These are phyloP conservation scores for Taxidea taxus DNA, from an alignment of 2,113 vertebrate genomes.

Conservation along the genomic window DNA sequence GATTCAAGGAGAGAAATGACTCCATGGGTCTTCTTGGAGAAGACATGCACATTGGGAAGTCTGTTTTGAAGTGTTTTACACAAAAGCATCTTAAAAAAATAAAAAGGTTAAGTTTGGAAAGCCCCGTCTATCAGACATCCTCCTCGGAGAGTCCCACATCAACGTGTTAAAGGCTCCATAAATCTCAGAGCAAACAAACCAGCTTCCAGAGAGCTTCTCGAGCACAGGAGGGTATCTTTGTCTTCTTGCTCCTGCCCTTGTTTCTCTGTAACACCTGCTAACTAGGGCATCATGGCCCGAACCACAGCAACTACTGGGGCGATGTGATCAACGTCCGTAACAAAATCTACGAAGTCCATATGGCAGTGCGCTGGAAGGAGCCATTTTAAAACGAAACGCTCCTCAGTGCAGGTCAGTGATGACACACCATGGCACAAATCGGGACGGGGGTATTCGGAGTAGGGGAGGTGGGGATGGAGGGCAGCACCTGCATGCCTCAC, in stretches of 20 bases:
- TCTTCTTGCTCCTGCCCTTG: not conserved
- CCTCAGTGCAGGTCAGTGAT: rapidly evolving
- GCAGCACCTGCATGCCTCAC: not conserved
- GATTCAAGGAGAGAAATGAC: not conserved
- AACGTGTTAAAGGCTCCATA: not conserved
- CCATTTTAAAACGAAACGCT: not conserved
- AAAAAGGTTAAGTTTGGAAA: not conserved
- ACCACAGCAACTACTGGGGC: rapidly evolving
- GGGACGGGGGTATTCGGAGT: rapidly evolving
- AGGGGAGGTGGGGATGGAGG: not conserved
- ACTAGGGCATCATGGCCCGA: not conserved
- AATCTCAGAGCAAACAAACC: not conserved
- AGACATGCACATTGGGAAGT: not conserved
- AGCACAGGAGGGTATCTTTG: rapidly evolving
- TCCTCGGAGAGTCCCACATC: no score
- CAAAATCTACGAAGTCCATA: not conserved
- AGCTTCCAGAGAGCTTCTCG: not conserved
- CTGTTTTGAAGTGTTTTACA: not conserved
- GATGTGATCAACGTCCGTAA: rapidly evolving
- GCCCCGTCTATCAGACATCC: not conserved
- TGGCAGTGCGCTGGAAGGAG: rapidly evolving
- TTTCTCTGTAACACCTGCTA: not conserved
- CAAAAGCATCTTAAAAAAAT: not conserved
- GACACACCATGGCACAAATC: rapidly evolving
- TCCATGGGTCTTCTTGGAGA: not conserved